Percentiles rank a stretch among this genome's conserved stretches.
Evolutionary conservation across 2,888 invertebrate genomes (phyloP).

Genomic region (Tinea semifulvella): DNA sequence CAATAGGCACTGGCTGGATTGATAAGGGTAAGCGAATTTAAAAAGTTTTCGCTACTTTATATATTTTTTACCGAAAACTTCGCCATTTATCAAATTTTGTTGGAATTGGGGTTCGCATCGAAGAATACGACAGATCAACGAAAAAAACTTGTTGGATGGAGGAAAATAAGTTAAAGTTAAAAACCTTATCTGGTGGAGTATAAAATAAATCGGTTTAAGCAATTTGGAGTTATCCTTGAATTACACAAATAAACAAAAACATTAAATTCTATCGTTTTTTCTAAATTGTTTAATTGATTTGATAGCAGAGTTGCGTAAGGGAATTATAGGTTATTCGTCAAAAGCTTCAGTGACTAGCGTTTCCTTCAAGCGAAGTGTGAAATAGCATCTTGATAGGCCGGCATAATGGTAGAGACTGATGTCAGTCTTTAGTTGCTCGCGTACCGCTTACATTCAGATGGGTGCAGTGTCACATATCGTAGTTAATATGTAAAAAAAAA

Average conservation of each 20-base stretch:
- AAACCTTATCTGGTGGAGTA: neutral
- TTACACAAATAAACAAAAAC: no score
- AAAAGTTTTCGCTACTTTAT: constrained; percentile 25
- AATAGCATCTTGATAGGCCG: no score
- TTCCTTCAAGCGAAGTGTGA: no score
- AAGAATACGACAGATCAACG: neutral
- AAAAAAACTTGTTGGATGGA: constrained; percentile 9
- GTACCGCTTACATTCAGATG: no score
- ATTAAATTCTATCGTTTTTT: no score
- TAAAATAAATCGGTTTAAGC: neutral
- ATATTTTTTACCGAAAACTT: constrained; percentile 34
- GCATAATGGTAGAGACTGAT: no score
- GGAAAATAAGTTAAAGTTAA: neutral
- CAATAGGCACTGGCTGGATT: no score
- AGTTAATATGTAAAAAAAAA: no score
- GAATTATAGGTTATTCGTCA: neutral
- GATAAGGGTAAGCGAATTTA: constrained; percentile 8
- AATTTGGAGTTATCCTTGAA: neutral
- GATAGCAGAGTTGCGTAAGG: neutral
- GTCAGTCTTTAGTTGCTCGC: no score
- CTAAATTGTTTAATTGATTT: neutral
- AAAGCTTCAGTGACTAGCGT: no score
- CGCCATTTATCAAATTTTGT: constrained; percentile 41
- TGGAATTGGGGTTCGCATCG: constrained; percentile 27
- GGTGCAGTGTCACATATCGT: no score